Conservation (phyloP, 2,113 vertebrate genomes). For the Lepus timidus region DNA sequence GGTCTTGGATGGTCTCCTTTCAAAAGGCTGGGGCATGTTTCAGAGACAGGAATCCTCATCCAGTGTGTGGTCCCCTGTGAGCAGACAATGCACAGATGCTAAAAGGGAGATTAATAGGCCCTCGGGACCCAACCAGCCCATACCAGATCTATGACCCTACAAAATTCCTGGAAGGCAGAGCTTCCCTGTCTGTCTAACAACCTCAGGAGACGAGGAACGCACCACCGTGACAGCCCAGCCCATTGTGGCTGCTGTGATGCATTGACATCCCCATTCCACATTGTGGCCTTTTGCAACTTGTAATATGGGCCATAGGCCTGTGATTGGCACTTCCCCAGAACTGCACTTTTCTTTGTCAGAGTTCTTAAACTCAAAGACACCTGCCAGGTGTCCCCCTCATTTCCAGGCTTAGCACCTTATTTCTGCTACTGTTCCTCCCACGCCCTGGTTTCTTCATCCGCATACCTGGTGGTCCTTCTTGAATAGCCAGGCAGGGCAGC, state of each 20-base stretch:
- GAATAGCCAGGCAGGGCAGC: neutral
- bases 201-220: neutral
- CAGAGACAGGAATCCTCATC: neutral
- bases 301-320: neutral
- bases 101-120: constrained; percentile 60
- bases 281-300: neutral
- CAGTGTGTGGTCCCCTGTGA: neutral
- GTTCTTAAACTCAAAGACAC: neutral
- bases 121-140: neutral
- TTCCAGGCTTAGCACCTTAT: neutral
- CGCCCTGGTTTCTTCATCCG: neutral
- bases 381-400: neutral
- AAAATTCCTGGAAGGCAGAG: neutral
- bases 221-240: neutral
- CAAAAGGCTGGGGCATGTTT: constrained; percentile 36
- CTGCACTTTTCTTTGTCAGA: neutral
- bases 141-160: neutral
- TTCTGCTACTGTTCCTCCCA: neutral
- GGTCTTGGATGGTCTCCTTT: constrained; percentile 60
- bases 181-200: neutral
- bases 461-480: neutral
- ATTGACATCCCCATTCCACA: neutral
- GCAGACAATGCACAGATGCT: neutral
- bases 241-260: too few species aligned
- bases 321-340: neutral